phyloP scores from a whole-genome alignment of 2,888 invertebrate genomes.

The Coronaproctus castanopsis region DNA sequence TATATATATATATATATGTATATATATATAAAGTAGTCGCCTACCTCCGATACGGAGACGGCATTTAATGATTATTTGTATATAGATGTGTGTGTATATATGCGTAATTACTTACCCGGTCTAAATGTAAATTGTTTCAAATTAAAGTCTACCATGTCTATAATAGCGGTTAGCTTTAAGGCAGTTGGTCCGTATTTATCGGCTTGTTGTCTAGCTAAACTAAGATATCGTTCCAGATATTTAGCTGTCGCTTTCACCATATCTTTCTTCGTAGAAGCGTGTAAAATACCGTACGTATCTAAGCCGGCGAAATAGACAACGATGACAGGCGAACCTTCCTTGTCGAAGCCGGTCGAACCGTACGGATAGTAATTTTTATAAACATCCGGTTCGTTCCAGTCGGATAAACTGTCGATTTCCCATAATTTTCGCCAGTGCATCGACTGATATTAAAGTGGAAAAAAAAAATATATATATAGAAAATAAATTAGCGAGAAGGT shows the following conservation, averaged over 20 bases:
- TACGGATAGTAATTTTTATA: slow-evolving; percentile 53
- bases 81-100: too few relatives aligned
- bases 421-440: slow-evolving; percentile 51
- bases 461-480: background rate
- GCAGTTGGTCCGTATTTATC: slow-evolving; percentile 39
- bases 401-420: slow-evolving; percentile 45
- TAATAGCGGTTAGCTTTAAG: slow-evolving; percentile 44
- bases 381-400: slow-evolving; percentile 50
- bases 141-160: slow-evolving; percentile 59
- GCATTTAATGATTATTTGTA: too few relatives aligned
- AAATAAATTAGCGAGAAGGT: background rate
- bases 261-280: slow-evolving; percentile 48
- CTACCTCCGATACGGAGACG: background rate
- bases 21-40: background rate
- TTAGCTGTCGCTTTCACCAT: slow-evolving; percentile 41
- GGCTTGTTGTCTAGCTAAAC: slow-evolving; percentile 38
- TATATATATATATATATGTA: background rate
- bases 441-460: slow-evolving; percentile 32
- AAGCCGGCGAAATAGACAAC: slow-evolving; percentile 59
- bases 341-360: slow-evolving; percentile 60
- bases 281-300: slow-evolving; percentile 61
- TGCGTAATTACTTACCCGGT: slow-evolving; percentile 41
- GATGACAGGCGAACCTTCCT: slow-evolving; percentile 65
- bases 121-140: slow-evolving; percentile 66
- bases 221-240: slow-evolving; percentile 30